Base-by-base conservation (phyloP, 2,113 vertebrate genomes). In the Hippocampus mohnikei region DNA sequence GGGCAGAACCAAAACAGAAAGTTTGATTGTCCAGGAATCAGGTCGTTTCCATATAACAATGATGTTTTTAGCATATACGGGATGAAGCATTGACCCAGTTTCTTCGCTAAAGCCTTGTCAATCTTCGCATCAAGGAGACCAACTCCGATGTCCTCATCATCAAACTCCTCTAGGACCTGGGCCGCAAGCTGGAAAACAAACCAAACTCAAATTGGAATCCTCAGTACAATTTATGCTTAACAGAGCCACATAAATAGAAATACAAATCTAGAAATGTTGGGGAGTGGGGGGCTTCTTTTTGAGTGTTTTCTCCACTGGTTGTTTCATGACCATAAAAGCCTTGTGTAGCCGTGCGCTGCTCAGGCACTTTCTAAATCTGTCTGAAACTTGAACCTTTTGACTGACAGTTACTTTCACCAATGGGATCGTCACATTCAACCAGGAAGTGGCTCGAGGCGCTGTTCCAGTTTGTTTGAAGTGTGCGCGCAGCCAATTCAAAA, bases 111-210 rank as follows among this genome's bases (percentile, higher is more conserved):
- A 0, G 74, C 91, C 1, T 91, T 88, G n/a, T 95, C 95, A 13
- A 88, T 90, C 88, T 95, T 94, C 10, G 93, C 92, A 88, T 96
- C 95, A 46, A 96, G 87, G 63, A 95, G 91, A 41, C 94, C 95
- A 2, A 96, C 90, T 63, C 95, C 95, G 21, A 96, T 84, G 1
- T 95, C 94, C 70, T 95, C 95, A 52, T 95, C 94, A 59, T 96
- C 95, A 69, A 94, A 91, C 72, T 95, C 94, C 66, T 95, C 94
- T 70, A 96, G 91, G 82, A 96, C 95, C 86, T 96, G 95, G 80
- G 95, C 95, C 81, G 90, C 94, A 91, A 95, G 90, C 95, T 96
- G 90, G 23, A 85, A 81, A 79, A 41, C 33, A 37, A 85, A 75
- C 82, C 37, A 81, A 62, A 66, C 60, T 53, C 40, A 44, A 65